A percentile compares a stretch with the other conserved stretches of the same genome.
Conservation (phyloP, 2,113 vertebrate species). For the Suricata suricatta region DNA sequence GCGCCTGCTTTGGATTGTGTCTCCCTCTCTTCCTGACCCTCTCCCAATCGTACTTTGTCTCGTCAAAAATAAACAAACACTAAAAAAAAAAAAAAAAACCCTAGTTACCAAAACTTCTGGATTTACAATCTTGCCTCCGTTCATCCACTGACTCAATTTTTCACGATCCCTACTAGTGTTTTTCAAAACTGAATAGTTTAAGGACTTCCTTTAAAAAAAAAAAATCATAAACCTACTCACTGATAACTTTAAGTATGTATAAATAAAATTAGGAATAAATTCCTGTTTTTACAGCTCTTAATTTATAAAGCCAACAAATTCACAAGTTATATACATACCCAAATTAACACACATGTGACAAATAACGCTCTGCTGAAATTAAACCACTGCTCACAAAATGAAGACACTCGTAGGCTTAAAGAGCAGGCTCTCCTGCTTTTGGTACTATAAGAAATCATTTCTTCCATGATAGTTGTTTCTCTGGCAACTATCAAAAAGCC, state of each 20-base stretch:
- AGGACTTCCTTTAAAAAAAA: background rate
- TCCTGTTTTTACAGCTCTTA: background rate
- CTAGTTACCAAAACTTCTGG: background rate
- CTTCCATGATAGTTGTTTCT: background rate
- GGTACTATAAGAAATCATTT: background rate
- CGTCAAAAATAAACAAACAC: no score
- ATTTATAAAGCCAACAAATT: background rate
- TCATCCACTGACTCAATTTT: background rate
- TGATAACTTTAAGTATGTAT: conserved; percentile 16
- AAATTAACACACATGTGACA: background rate
- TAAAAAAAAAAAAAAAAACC: background rate
- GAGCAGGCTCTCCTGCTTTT: background rate
- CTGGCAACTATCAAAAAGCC: background rate
- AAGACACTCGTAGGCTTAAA: background rate
- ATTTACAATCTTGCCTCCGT: background rate
- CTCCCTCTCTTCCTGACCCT: no score
- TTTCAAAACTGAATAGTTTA: background rate
- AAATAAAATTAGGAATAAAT: background rate
- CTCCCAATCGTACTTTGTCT: no score
- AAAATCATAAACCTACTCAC: background rate
- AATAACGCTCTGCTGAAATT: background rate
- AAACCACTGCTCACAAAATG: background rate
- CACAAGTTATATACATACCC: background rate
- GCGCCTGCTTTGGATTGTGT: no score
- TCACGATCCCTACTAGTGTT: background rate